These are phyloP conservation scores for Anguilla obscura DNA, from an alignment of 2,797 vertebrate genomes.

Conservation along the genomic window DNA sequence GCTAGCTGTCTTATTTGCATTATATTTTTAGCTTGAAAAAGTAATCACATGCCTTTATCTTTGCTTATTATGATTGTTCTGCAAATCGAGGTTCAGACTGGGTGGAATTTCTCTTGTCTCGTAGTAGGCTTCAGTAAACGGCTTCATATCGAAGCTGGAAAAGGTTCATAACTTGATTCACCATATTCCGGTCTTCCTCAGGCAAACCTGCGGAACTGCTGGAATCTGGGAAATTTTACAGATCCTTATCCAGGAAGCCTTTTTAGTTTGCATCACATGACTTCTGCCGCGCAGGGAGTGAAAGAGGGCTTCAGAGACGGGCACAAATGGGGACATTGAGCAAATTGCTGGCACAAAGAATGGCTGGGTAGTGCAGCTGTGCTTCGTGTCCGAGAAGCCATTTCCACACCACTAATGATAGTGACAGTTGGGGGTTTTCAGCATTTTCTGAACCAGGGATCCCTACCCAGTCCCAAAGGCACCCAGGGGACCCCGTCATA, in stretches of 20 bases:
- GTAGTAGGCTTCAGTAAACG: not conserved
- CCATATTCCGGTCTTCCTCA: not conserved
- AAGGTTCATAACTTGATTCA: not conserved
- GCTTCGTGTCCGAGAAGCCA: not conserved
- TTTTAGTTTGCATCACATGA: not conserved
- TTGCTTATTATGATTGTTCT: too few species aligned
- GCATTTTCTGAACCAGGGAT: not conserved
- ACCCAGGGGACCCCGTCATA: not conserved
- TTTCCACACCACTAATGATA: not conserved
- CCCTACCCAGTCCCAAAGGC: not conserved
- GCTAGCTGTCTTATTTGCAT: not conserved
- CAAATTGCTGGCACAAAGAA: conserved; percentile 6
- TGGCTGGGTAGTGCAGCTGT: not conserved
- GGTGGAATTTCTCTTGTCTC: not conserved
- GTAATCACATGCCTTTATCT: not conserved
- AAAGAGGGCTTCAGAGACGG: conserved; percentile 1
- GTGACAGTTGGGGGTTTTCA: not conserved
- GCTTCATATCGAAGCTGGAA: not conserved
- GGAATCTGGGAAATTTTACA: not conserved
- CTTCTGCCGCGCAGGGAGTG: not conserved
- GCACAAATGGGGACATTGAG: conserved; percentile 13
- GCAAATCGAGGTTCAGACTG: not conserved
- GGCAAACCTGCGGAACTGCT: not conserved
- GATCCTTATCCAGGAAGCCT: not conserved
- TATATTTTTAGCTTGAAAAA: not conserved